phyloP scores from a whole-genome alignment of 1,140 invertebrate species.

The Diprion similis region DNA sequence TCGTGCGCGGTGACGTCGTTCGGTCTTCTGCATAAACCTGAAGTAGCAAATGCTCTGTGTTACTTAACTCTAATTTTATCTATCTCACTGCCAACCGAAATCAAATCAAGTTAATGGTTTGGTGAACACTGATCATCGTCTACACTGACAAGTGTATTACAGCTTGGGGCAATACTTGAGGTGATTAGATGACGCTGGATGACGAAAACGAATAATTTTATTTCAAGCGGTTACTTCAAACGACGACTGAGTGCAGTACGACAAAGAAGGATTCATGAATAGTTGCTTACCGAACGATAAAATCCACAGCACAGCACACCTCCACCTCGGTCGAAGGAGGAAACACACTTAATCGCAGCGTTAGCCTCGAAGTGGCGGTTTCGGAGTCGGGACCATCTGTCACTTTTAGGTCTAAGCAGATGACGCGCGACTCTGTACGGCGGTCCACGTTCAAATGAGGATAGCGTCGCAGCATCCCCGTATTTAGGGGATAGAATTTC shows the following conservation, averaged over 20 bases:
- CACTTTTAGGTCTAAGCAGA: background rate
- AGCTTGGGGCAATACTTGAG: too few relatives aligned
- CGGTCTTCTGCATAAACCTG: background rate
- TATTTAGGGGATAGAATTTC: constrained; percentile 52
- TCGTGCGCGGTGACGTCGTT: constrained; percentile 24
- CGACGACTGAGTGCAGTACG: too few relatives aligned
- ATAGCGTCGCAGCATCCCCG: constrained; percentile 44
- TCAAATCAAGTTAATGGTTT: too few relatives aligned
- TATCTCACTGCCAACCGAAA: too few relatives aligned
- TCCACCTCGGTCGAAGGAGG: background rate
- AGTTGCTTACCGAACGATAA: background rate
- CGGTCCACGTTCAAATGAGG: constrained; percentile 53
- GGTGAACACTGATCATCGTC: too few relatives aligned
- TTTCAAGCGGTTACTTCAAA: too few relatives aligned
- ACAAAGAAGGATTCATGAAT: background rate
- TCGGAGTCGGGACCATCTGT: background rate
- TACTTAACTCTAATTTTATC: too few relatives aligned
- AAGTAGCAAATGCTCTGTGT: background rate
- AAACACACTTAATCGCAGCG: background rate
- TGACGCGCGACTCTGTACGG: constrained; percentile 33
- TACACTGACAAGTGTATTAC: too few relatives aligned
- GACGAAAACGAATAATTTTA: too few relatives aligned
- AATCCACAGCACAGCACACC: background rate
- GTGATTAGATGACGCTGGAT: too few relatives aligned
- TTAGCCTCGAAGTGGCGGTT: background rate